A percentile compares a stretch with the other conserved stretches of the same genome.
Conservation (phyloP, 2,888 invertebrate species). For the Crocallis elinguaria region DNA sequence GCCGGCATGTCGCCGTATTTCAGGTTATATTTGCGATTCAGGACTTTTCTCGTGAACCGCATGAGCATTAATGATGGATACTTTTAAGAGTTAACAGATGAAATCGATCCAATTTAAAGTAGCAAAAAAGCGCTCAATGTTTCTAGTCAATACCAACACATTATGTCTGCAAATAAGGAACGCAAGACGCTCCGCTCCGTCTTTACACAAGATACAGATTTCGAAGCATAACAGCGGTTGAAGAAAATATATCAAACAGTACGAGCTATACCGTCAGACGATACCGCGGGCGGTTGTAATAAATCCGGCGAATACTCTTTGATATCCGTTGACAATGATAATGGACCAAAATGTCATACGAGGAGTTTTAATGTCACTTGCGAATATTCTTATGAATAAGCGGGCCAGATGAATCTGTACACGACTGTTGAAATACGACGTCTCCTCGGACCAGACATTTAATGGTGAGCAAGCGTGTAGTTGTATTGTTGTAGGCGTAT, state of each 20-base stretch:
- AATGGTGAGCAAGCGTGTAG: constrained; percentile 64
- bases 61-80: constrained; percentile 48
- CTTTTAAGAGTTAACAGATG: constrained; percentile 37
- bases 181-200: constrained; percentile 28
- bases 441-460: constrained; percentile 61
- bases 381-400: constrained; percentile 73
- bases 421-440: constrained; percentile 79
- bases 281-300: constrained; percentile 59
- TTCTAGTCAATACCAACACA: constrained; percentile 49
- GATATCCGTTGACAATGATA: constrained; percentile 70
- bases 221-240: constrained; percentile 44
- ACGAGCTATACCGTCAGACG: constrained; percentile 56
- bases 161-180: constrained; percentile 46
- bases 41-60: constrained; percentile 60
- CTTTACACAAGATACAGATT: constrained; percentile 38
- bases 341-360: constrained; percentile 71
- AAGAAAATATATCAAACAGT: constrained; percentile 60
- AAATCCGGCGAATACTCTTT: constrained; percentile 68
- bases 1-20: constrained; percentile 66
- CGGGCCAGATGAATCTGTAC: constrained; percentile 76
- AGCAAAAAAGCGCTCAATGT: constrained; percentile 39
- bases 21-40: constrained; percentile 71
- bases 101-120: constrained; percentile 38
- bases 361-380: constrained; percentile 75
- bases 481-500: constrained; percentile 70